phyloP scores from a whole-genome alignment of 2,113 vertebrate species.

The Saccopteryx leptura region DNA sequence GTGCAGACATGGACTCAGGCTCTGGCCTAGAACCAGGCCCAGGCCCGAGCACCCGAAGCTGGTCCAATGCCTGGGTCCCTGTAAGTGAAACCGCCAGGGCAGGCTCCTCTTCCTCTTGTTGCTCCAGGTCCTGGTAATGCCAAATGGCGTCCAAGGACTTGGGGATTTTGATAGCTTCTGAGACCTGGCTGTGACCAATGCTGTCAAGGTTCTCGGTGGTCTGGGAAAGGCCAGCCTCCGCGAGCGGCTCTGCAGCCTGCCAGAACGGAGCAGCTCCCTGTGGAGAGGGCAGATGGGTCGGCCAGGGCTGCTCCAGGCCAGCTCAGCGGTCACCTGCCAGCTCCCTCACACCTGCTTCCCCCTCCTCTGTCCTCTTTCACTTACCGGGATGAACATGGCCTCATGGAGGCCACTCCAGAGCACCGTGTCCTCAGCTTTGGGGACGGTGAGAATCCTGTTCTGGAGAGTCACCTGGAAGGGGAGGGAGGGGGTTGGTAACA shows the following conservation, averaged over 20 bases:
- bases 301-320: neutral
- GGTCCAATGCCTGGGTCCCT: no score
- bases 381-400: constrained; percentile 71
- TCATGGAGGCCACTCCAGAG: constrained; percentile 67
- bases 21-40: neutral
- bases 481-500: neutral
- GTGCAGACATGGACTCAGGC: neutral
- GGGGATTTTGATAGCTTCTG: accelerated
- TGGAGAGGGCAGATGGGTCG: neutral
- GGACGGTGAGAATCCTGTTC: constrained; percentile 10
- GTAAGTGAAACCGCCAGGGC: neutral
- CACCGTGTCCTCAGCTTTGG: neutral
- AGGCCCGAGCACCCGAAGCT: neutral
- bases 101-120: neutral
- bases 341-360: neutral
- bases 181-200: accelerated
- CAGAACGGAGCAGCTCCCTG: neutral
- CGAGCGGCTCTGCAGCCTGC: neutral
- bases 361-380: neutral
- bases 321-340: neutral
- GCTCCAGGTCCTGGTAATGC: accelerated
- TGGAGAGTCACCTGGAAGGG: constrained; percentile 4
- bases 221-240: neutral
- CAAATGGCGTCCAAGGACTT: accelerated
- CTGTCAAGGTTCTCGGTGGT: accelerated